A percentile compares a stretch with the other conserved stretches of the same genome.
Conservation (phyloP, 1,140 invertebrate species). For the Homalodisca vitripennis region DNA sequence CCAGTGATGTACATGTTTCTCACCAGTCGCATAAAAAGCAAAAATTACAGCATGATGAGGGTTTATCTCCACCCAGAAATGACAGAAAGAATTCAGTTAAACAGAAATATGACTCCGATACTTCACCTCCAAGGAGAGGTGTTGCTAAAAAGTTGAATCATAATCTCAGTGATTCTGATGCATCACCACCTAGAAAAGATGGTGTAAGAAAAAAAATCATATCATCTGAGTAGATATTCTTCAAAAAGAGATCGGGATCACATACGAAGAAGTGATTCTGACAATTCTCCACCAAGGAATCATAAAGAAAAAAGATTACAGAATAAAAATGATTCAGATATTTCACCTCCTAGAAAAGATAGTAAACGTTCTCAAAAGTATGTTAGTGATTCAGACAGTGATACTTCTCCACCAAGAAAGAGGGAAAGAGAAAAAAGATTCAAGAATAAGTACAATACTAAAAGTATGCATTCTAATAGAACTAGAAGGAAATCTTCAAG, state of each 20-base stretch:
- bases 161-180: conserved; percentile 31
- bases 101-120: conserved; percentile 41
- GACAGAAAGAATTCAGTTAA: conserved; percentile 15
- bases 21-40: too few species aligned
- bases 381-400: conserved; percentile 35
- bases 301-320: conserved; percentile 28
- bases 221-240: conserved; percentile 24
- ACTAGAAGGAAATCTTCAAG: conserved; percentile 40
- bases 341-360: conserved; percentile 30
- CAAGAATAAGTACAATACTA: too few species aligned
- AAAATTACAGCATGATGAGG: too few species aligned
- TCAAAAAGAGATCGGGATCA: conserved; percentile 1
- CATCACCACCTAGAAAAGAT: conserved; percentile 33
- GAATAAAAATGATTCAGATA: conserved; percentile 30
- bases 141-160: conserved; percentile 7
- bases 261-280: neutral
- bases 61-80: conserved; percentile 32
- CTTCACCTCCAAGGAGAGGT: conserved; percentile 47
- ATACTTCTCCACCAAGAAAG: conserved; percentile 41
- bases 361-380: neutral
- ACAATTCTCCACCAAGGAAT: conserved; percentile 25
- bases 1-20: too few species aligned
- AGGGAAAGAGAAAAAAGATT: too few species aligned
- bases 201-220: conserved; percentile 32
- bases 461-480: too few species aligned